These are phyloP conservation scores for Macaca mulatta DNA, from an alignment of 2,113 vertebrate species.

Conservation along the genomic window DNA sequence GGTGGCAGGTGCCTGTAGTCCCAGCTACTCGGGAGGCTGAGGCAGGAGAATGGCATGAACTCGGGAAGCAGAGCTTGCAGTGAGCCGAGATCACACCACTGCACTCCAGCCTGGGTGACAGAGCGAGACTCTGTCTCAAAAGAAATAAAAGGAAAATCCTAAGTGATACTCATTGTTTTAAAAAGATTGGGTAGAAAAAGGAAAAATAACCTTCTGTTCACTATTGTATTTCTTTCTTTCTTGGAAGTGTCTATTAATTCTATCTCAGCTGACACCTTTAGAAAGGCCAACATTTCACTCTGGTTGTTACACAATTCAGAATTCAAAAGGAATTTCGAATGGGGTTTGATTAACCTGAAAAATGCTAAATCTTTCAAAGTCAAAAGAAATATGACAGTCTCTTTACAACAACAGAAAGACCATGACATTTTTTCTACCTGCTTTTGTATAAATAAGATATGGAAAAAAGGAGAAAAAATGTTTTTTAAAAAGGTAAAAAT, in stretches of 20 bases:
- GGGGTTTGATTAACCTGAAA: constrained; percentile 17
- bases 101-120: too few species aligned
- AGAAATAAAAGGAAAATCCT: neutral
- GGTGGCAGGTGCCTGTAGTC: too few species aligned
- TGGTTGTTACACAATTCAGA: constrained; percentile 20
- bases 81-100: too few species aligned
- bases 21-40: too few species aligned
- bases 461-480: neutral
- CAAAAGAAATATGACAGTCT: neutral
- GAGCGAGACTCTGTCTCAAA: too few species aligned
- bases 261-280: constrained; percentile 19
- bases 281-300: constrained; percentile 50
- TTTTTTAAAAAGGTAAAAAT: neutral
- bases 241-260: constrained; percentile 37
- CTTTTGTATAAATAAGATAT: neutral
- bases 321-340: constrained; percentile 47
- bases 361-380: constrained; percentile 8
- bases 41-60: too few species aligned
- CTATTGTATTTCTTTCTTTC: neutral
- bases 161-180: neutral
- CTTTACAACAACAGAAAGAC: neutral
- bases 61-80: too few species aligned
- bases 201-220: constrained; percentile 21
- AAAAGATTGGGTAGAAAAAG: neutral
- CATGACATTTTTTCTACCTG: neutral